Conservation (phyloP, 2,113 vertebrate species). For the Notechis scutatus region DNA sequence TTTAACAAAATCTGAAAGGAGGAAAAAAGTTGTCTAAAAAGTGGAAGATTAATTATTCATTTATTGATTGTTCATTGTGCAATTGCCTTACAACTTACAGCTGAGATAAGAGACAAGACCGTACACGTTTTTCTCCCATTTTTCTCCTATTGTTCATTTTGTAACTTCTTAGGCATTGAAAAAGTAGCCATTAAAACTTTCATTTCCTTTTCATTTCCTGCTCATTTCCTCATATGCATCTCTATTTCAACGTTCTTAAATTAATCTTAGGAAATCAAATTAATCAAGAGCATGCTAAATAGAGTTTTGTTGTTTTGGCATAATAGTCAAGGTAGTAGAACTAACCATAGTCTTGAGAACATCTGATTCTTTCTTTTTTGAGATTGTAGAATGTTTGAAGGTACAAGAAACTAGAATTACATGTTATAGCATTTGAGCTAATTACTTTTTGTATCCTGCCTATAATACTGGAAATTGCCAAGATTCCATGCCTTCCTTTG, state of each 20-base stretch:
- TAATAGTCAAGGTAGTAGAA: neutral
- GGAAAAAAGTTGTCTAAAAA: neutral
- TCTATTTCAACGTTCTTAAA: neutral
- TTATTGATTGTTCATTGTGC: neutral
- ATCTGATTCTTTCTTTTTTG: neutral
- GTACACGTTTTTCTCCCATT: neutral
- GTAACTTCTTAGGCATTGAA: neutral
- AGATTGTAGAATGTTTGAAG: neutral
- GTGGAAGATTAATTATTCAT: neutral
- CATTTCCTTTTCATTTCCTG: too few species aligned
- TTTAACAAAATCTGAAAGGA: neutral
- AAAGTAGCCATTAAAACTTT: neutral
- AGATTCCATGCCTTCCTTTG: neutral
- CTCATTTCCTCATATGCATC: neutral
- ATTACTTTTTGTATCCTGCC: neutral
- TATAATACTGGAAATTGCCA: neutral
- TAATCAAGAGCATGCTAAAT: neutral
- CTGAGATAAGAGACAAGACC: rapidly evolving
- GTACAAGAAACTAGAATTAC: neutral
- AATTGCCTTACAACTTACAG: neutral
- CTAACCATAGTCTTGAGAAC: neutral
- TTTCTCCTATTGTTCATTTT: neutral
- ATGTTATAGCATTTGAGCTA: neutral
- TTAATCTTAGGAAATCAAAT: neutral
- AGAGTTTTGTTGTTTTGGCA: neutral